Evolutionary conservation across 2,888 invertebrate genomes (phyloP), one percentile per base, ranked within the genome.

Genomic region (Periphyllus acericola): DNA sequence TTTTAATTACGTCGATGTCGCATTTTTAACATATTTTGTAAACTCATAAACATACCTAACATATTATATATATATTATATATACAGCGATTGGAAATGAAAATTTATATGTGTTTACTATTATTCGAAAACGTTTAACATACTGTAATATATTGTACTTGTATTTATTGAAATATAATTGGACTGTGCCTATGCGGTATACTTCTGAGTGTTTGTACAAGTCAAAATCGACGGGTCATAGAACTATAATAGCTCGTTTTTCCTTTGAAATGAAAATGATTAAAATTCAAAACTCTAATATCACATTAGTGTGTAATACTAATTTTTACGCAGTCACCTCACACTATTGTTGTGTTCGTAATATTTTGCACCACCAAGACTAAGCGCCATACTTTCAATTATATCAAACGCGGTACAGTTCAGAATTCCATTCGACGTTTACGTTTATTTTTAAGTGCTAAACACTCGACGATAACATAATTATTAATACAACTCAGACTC

Each of bases 361-460:
- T 78, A 14, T 46, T 14, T 14, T 46, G 1, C 14, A 79, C 34
- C 14, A n/a, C 34, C 55, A 55, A 55, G 34, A 60, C 60, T 55
- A 55, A 60, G 25, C 25, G 25, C 14, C 52, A 21, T 79, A 34
- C 34, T 25, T 60, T 60, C 3, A 55, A 78, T 55, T 52, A 17
- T 6, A 78, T 55, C 55, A 55, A 55, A 34, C 52, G 8, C 8
- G 46, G 1, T n/a, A n/a, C n/a, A n/a, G n/a, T 46, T 60, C 3
- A 21, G 6, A 60, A 55, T 46, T 78, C 14, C 55, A 79, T 25
- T 78, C 14, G 32, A 34, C 21, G 19, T 19, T 34, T 68, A 60
- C 36, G 19, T 25, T 66, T 40, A 66, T 80, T 66, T 80, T 80
- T 36, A 80, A 55, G 80, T 80, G 80, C 40, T n/a, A n/a, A 66